phyloP scores from a whole-genome alignment of 2,888 invertebrate species.

The Galerucella calmariensis region DNA sequence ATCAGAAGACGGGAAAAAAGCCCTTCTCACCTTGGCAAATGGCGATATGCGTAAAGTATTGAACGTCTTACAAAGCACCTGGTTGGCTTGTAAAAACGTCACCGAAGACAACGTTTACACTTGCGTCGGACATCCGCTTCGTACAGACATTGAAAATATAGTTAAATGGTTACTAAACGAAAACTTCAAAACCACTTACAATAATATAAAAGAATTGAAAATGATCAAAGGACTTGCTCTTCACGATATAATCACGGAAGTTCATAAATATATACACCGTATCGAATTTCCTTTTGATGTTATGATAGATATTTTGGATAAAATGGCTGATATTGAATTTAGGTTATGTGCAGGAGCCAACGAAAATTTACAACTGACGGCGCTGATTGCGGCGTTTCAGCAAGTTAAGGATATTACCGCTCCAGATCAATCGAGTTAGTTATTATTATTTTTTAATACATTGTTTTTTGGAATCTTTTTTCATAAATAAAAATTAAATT shows the following conservation, averaged over 20 bases:
- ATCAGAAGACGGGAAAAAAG: conserved; percentile 88
- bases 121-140: conserved; percentile 96
- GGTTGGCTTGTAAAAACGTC: conserved; percentile 90
- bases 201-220: conserved; percentile 85
- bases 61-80: conserved; percentile 96
- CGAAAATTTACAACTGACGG: conserved; percentile 90
- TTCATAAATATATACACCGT: conserved; percentile 87
- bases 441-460: background rate
- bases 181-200: conserved; percentile 78
- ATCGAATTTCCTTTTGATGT: conserved; percentile 87
- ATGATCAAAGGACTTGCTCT: conserved; percentile 91
- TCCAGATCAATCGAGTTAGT: conserved; percentile 23
- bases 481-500: background rate
- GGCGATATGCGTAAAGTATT: conserved; percentile 99
- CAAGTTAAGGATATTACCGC: conserved; percentile 73
- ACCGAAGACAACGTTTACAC: conserved; percentile 92
- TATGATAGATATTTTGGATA: conserved; percentile 81
- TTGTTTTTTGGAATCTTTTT: background rate
- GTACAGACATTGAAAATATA: conserved; percentile 88
- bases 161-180: conserved; percentile 87
- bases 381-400: conserved; percentile 90
- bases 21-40: conserved; percentile 87
- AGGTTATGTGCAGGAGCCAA: conserved; percentile 86
- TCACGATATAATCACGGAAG: conserved; percentile 91
- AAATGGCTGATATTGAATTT: conserved; percentile 91